These are phyloP conservation scores for Girardia tigrina DNA, from an alignment of 2,888 invertebrate species.

Conservation along the genomic window DNA sequence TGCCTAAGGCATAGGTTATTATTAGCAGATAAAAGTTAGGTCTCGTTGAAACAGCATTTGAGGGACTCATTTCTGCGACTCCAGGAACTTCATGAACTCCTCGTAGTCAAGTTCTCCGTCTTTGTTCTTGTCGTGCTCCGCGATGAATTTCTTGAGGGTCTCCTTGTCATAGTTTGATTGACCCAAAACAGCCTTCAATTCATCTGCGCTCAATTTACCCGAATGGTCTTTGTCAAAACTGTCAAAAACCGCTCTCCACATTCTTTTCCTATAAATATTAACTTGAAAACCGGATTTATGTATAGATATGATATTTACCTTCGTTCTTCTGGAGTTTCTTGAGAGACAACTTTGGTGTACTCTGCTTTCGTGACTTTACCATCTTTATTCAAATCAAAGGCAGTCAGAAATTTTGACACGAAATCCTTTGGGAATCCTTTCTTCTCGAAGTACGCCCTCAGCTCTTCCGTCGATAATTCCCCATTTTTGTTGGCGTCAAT, in stretches of 20 bases:
- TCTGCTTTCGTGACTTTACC: background rate
- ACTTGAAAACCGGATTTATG: background rate
- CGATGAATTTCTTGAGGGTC: background rate
- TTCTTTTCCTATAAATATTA: background rate
- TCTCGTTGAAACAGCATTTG: no score
- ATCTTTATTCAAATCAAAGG: background rate
- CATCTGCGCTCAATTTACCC: slow-evolving; percentile 20
- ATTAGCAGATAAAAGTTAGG: no score
- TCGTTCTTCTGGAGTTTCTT: background rate
- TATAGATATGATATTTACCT: background rate
- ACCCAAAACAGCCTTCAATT: slow-evolving; percentile 12
- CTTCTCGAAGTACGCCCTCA: background rate
- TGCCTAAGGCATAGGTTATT: no score
- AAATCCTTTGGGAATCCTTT: background rate
- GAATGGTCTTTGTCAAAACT: slow-evolving; percentile 26
- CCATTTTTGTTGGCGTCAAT: background rate
- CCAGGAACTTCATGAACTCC: slow-evolving; percentile 26
- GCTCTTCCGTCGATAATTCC: background rate
- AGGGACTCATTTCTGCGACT: no score
- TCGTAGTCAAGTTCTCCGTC: slow-evolving; percentile 27
- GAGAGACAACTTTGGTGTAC: background rate
- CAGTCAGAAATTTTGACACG: background rate
- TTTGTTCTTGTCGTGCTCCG: background rate
- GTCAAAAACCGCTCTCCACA: slow-evolving; percentile 9
- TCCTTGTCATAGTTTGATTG: slow-evolving; percentile 28